A percentile compares a stretch with the other conserved stretches of the same genome.
These are phyloP conservation scores for Spodoptera littoralis DNA, from an alignment of 2,888 invertebrate species.

Conservation along the genomic window DNA sequence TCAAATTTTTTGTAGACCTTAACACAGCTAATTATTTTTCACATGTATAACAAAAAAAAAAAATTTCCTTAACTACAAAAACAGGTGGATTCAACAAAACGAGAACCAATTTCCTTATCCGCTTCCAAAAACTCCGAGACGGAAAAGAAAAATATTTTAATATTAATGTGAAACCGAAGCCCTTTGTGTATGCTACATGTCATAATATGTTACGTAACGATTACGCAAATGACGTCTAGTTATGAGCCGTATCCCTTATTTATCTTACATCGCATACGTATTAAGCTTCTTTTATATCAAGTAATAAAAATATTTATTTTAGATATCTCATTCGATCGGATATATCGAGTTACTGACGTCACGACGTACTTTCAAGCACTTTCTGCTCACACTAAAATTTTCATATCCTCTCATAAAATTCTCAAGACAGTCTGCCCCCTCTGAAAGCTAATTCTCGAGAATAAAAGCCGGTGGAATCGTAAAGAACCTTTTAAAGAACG, in stretches of 20 bases:
- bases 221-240: conserved; percentile 30
- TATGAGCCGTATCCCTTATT: conserved; percentile 12
- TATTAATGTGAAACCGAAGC: conserved; percentile 13
- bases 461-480: conserved; percentile 66
- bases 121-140: no score
- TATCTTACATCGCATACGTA: conserved; percentile 15
- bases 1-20: no score
- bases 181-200: conserved; percentile 9
- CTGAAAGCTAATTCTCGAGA: conserved; percentile 68
- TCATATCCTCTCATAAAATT: conserved; percentile 71
- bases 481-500: conserved; percentile 65
- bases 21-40: no score
- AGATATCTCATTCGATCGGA: conserved; percentile 34
- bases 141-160: conserved; percentile 10
- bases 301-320: conserved; percentile 65
- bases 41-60: no score
- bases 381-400: conserved; percentile 68
- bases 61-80: no score
- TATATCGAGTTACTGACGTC: conserved; percentile 50
- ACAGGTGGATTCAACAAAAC: no score
- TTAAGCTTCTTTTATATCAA: conserved; percentile 55
- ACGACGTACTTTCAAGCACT: conserved; percentile 40
- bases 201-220: conserved; percentile 22
- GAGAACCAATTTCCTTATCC: no score
- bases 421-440: conserved; percentile 66